A percentile compares a stretch with the other conserved stretches of the same genome.
phyloP scores from a whole-genome alignment of 2,797 vertebrate genomes.

The Petrocephalus sullivani region DNA sequence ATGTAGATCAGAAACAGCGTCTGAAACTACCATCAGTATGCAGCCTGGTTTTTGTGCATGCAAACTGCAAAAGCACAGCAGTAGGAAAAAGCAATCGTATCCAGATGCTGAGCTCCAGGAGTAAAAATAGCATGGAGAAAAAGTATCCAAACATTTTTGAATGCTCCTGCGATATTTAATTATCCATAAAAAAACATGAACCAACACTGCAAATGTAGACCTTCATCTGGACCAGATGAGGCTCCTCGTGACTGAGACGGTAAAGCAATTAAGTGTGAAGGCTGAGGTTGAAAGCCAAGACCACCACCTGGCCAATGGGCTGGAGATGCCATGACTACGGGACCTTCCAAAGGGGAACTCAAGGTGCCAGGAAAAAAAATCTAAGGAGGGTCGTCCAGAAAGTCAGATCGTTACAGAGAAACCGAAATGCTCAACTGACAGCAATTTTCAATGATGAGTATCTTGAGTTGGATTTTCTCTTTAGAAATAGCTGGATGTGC shows the following conservation, averaged over 20 bases:
- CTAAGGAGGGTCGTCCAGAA: background rate
- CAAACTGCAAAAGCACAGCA: background rate
- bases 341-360: background rate
- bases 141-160: background rate
- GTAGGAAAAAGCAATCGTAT: background rate
- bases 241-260: background rate
- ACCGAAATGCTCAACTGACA: background rate
- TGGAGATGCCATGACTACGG: background rate
- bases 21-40: background rate
- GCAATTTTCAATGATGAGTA: background rate
- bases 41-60: background rate
- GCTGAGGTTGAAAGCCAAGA: background rate
- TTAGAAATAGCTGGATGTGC: background rate
- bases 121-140: constrained; percentile 1
- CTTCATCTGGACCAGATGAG: background rate
- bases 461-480: background rate
- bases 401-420: background rate
- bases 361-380: background rate
- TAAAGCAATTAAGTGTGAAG: background rate
- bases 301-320: background rate
- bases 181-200: background rate
- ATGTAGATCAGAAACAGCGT: background rate
- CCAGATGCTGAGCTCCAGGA: background rate
- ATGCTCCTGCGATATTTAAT: background rate
- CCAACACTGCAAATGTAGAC: background rate